Conservation (phyloP, 2,113 vertebrate species). For the Carlito syrichta region DNA sequence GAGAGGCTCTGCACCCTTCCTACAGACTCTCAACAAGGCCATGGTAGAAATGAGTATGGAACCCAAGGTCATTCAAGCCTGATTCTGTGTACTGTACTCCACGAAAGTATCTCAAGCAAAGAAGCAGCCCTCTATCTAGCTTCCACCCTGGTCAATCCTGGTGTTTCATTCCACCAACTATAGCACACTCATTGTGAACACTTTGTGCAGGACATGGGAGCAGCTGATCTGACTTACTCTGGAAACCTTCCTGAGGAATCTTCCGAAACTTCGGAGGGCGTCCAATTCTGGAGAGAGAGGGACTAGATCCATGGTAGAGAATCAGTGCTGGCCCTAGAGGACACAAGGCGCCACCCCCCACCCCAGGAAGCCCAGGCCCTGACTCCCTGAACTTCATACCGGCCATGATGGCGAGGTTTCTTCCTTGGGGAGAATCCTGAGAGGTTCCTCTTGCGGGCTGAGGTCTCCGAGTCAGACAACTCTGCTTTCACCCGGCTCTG, state of each 20-base stretch:
- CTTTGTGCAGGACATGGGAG: neutral
- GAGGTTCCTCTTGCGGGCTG: conserved; percentile 88
- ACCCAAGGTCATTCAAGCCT: neutral
- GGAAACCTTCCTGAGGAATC: conserved; percentile 93
- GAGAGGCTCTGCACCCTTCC: neutral
- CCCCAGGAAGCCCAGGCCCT: neutral
- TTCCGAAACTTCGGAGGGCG: conserved; percentile 97
- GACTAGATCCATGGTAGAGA: conserved; percentile 41
- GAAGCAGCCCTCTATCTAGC: too few relatives aligned
- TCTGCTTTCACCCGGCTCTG: conserved; percentile 93
- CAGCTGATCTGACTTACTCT: conserved; percentile 85
- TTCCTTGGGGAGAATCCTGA: conserved; percentile 92
- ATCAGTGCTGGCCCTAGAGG: neutral
- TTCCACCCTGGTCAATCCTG: neutral
- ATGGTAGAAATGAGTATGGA: neutral
- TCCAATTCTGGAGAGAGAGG: conserved; percentile 88
- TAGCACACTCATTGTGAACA: neutral
- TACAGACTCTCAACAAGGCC: neutral
- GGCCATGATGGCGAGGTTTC: conserved; percentile 94
- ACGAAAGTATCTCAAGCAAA: neutral
- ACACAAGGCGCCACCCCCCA: neutral
- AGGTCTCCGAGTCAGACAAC: conserved; percentile 90
- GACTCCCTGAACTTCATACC: conserved; percentile 81
- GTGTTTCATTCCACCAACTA: neutral
- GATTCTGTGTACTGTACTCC: neutral